These are phyloP conservation scores for Siniperca knerii DNA, from an alignment of 2,113 vertebrate genomes.

Conservation along the genomic window DNA sequence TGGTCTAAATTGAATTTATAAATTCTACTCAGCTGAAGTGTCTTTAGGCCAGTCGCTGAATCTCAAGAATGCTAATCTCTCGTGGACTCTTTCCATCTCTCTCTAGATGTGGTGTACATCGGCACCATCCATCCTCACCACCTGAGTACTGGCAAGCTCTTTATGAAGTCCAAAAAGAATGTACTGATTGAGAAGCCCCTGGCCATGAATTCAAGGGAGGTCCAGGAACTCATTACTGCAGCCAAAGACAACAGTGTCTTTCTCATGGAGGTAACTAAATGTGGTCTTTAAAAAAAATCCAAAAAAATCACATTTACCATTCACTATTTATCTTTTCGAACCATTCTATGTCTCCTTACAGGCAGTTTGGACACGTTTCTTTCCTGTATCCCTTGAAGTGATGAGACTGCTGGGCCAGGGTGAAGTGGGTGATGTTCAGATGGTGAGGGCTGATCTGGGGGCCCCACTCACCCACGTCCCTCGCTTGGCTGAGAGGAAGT, in stretches of 20 bases:
- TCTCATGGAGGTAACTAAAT: conserved; percentile 28
- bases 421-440: conserved; percentile 38
- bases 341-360: background rate
- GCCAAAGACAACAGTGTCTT: conserved; percentile 20
- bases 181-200: conserved; percentile 34
- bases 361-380: conserved; percentile 41
- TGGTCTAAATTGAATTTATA: background rate
- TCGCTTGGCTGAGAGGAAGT: conserved; percentile 20
- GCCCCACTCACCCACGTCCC: conserved; percentile 7
- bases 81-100: background rate
- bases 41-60: background rate
- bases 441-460: conserved; percentile 35
- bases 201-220: conserved; percentile 35
- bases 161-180: conserved; percentile 32
- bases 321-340: background rate
- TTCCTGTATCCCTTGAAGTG: conserved; percentile 6
- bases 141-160: conserved; percentile 21
- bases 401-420: conserved; percentile 17
- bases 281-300: background rate
- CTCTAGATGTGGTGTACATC: conserved; percentile 19
- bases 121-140: conserved; percentile 29
- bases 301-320: background rate
- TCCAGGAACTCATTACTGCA: conserved; percentile 23
- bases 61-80: background rate
- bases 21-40: background rate